Evolutionary conservation across 2,797 vertebrate genomes (phyloP), one percentile per base, ranked within the genome.

Genomic region (Anguilla pacifica): DNA sequence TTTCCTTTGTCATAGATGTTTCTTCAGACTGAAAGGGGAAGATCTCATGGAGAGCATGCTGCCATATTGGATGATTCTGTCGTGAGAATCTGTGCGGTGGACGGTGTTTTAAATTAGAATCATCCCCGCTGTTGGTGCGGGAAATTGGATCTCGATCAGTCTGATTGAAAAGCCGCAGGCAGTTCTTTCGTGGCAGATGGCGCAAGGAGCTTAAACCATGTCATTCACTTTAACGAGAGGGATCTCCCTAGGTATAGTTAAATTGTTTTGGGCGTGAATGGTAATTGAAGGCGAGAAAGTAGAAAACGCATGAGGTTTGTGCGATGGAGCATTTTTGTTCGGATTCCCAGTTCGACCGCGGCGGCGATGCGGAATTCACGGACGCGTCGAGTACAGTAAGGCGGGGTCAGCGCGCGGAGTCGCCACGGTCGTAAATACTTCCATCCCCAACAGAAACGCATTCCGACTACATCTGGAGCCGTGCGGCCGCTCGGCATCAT

Each of bases 51-150:
- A 43, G 19, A 35, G 43, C 91, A 90, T 95, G 95, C 92, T 90
- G 88, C 93, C 91, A 91, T 92, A 95, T 95, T 93, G 94, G 93
- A 88, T 88, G 92, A 91, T 94, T 89, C 90, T 92, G 89, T 91
- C 90, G 93, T 83, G 89, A 91, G 91, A 92, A 93, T 89, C 89
- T 91, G 91, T 17, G 86, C 70, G 84, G 86, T 85, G 72, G 85
- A 57, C 84, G 85, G 90, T 89, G 90, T 90, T 87, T 39, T 83
- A 91, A 93, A 91, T 91, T 89, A 88, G 88, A 83, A 11, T 88
- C 88, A 88, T 84, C 72, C 70, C 87, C 88, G 88, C 84, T 77
- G 28, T 46, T n/a, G 90, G 25, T 11, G 79, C 88, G 86, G 86
- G 92, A 93, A 95, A 92, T 92, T 86, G 17, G 89, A 93, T 91